Evolutionary conservation across 2,113 vertebrate genomes (phyloP), one percentile per base, ranked within the genome.

Genomic region (Pycnonotus jocosus): DNA sequence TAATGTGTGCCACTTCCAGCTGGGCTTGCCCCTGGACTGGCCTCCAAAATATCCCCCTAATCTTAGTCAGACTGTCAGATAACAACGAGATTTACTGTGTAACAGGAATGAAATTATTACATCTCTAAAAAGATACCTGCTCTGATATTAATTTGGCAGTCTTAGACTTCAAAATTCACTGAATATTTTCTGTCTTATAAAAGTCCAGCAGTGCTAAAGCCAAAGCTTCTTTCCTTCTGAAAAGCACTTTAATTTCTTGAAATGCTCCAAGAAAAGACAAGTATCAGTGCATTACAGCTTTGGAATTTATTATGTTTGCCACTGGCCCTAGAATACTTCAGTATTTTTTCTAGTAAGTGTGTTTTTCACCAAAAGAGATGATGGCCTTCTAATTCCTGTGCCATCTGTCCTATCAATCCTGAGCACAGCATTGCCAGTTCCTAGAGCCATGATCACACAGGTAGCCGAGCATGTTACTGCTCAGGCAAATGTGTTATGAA

Each of bases 381-480:
- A 88, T 86, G n/a, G 4, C 9, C 58, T 90, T 84, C 47, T 89
- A 90, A 95, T 82, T 97, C 95, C 83, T 94, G 21, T 54, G 84
- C 83, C 71, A 91, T 88, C 35, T 71, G 38, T 73, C 61, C 85
- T 88, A 95, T 92, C 93, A 93, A 66, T 94, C 92, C 87, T 56
- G 64, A 91, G 54, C 22, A 94, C 83, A 95, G 38, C 33, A 50
- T 28, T 92, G 87, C 51, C 78, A 76, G 47, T 58, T 93, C 81
- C 66, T 24, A 70, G 47, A 71, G 45, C 70, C 83, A 56, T 45
- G 88, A 98, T 97, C 96, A 97, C 96, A 96, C 93, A 98, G 96
- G 97, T 98, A 97, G 93, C 84, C 86, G 86, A 98, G 97, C 96
- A 92, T 97, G 95, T 97, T 94, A 98, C 96, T 97, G 81, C 89